Base-by-base conservation (phyloP, 2,888 invertebrate species). In the Anthrax anthrax region DNA sequence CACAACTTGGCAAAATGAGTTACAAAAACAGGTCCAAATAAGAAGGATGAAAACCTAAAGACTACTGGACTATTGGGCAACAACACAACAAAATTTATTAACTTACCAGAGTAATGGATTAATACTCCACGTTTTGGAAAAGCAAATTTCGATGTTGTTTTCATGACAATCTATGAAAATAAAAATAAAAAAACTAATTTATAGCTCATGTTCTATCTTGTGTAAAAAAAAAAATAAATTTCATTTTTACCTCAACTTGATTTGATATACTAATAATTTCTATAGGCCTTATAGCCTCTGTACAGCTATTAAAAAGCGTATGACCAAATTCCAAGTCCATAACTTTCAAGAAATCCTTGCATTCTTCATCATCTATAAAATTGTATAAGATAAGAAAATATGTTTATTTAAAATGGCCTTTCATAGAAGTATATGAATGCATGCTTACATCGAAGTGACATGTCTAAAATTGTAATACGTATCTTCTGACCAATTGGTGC, bases 401-500 rank as follows among this genome's bases (percentile, higher is more conserved):
- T 37, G 10, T n/a, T n/a, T 34, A 34, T 38, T 18, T 6, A 44
- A 37, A 23, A 23, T 23, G 23, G 8, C 8, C 23, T 14, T 12
- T n/a, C 18, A 12, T 43, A 42, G 23, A n/a, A n/a, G n/a, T 36
- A 34, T 13, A 27, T 23, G 16, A 18, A 39, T 8, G 36, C 12
- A 18, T 45, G 69, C 74, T 74, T 65, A 82, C 83, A 76, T 60
- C 80, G 74, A 56, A 84, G 72, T 50, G 81, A 77, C 51, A 84
- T 72, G 63, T 85, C 84, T 55, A 84, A 67, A 32, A 85, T 65
- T 1, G 77, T 77, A 43, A 84, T 61, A 52, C 75, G 70, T 46
- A 85, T 73, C 56, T 70, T 72, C 59, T 83, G 81, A 48, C 78
- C 77, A 0, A 72, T 71, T 40, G 76, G 68, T 2, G 77, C 78